Base-by-base conservation (phyloP, 1,140 invertebrate genomes). In the Leptoteleia sp. region DNA sequence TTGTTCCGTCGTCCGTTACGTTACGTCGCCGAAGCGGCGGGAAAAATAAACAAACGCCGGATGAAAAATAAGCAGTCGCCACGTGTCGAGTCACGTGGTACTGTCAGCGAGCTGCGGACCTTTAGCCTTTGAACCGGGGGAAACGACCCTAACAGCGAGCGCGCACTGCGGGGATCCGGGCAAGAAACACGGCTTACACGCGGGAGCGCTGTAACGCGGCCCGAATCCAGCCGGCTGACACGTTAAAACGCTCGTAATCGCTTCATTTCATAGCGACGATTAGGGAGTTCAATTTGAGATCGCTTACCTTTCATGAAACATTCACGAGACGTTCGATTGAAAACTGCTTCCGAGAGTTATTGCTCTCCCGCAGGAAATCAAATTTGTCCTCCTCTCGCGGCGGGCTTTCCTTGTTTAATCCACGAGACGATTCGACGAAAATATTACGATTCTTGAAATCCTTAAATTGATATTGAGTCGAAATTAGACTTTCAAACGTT, bases 41-140 rank as follows among this genome's bases (percentile, higher is more conserved):
- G n/a, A n/a, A n/a, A n/a, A n/a, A n/a, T n/a, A n/a, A n/a, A n/a
- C n/a, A n/a, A n/a, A n/a, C n/a, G n/a, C n/a, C n/a, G n/a, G 15
- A 16, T 13, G 9, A 42, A 45, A 25, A 45, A 12, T 45, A 11
- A 72, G 65, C 38, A 54, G 16, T 37, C 8, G 50, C 67, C 82
- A 83, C 82, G 82, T 82, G 82, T 67, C 59, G 13, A 40, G 38
- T 61, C 82, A 82, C 81, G 81, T 83, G 82, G 76, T 47, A 54
- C 54, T 61, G 62, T 76, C 25, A 45, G 54, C 31, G 15, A 47
- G 45, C 59, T n/a, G n/a, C 35, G 45, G 62, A 54, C 65, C 73
- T 68, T 72, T 54, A 45, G 61, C 25, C 42, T 73, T 57, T 64
- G 45, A 54, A 71, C n/a, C 65, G 62, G 67, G 67, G 67, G 45